Conservation (phyloP, 2,888 invertebrate genomes). For the Cephus spinipes region DNA sequence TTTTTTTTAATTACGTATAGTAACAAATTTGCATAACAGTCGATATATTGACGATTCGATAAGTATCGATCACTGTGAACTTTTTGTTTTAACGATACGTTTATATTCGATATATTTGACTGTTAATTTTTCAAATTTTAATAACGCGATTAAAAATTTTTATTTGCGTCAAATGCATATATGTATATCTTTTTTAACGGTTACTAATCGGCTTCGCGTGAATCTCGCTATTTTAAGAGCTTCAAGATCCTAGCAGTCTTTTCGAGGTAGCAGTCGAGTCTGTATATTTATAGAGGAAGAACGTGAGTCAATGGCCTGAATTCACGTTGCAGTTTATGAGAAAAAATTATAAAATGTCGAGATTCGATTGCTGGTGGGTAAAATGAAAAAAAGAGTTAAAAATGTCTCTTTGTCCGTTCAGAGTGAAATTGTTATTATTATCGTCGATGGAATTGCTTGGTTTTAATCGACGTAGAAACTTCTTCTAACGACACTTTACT, state of each 20-base stretch:
- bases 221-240: conserved; percentile 42
- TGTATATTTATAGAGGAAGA: conserved; percentile 44
- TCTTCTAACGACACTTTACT: background rate
- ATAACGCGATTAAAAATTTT: background rate
- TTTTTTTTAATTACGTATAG: background rate
- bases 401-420: background rate
- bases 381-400: no score
- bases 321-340: background rate
- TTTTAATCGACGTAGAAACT: background rate
- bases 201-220: background rate
- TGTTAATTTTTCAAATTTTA: no score
- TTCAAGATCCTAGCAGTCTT: conserved; percentile 29
- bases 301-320: conserved; percentile 39
- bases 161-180: background rate
- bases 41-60: no score
- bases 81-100: no score
- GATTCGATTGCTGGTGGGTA: background rate
- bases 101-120: no score
- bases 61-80: no score
- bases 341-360: background rate
- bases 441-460: background rate
- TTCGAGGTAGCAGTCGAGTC: conserved; percentile 26
- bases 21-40: no score
- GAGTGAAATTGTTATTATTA: background rate
- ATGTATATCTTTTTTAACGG: background rate